Percentiles rank a stretch among this genome's conserved stretches.
Conservation (phyloP, 2,888 invertebrate species). For the Lochmaea capreae region DNA sequence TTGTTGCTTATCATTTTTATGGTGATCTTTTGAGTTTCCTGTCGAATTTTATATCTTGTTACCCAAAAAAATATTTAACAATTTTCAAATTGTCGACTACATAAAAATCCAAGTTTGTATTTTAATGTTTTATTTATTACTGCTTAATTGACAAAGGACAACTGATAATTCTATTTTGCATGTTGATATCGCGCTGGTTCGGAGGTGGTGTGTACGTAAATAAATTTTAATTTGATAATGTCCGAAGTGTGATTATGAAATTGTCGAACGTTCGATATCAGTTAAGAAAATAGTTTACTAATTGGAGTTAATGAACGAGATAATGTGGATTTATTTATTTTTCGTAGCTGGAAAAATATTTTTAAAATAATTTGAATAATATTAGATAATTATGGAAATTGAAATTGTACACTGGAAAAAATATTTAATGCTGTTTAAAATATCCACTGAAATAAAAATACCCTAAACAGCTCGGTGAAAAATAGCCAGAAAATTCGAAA, state of each 20-base stretch:
- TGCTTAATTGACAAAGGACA: background rate
- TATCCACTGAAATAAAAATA: too few relatives aligned
- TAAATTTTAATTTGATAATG: background rate
- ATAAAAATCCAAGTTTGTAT: background rate
- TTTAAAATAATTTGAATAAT: background rate
- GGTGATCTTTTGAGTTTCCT: too few relatives aligned
- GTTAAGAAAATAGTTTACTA: constrained; percentile 9
- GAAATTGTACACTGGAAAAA: too few relatives aligned
- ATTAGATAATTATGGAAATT: background rate
- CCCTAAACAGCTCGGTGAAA: too few relatives aligned
- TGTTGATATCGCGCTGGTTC: background rate
- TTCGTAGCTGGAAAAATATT: background rate
- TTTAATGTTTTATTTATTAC: background rate
- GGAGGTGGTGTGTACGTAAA: background rate
- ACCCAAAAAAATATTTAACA: background rate
- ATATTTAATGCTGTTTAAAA: too few relatives aligned
- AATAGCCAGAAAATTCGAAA: too few relatives aligned
- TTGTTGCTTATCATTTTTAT: too few relatives aligned
- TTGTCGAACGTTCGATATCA: background rate
- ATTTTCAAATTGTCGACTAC: background rate
- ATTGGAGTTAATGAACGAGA: constrained; percentile 9
- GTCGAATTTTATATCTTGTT: background rate
- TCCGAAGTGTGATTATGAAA: constrained; percentile 3
- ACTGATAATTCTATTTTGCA: constrained; percentile 8
- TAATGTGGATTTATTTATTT: background rate